Evolutionary conservation across 2,113 vertebrate genomes (phyloP).

Genomic region (Campylorhamphus procurvoides): DNA sequence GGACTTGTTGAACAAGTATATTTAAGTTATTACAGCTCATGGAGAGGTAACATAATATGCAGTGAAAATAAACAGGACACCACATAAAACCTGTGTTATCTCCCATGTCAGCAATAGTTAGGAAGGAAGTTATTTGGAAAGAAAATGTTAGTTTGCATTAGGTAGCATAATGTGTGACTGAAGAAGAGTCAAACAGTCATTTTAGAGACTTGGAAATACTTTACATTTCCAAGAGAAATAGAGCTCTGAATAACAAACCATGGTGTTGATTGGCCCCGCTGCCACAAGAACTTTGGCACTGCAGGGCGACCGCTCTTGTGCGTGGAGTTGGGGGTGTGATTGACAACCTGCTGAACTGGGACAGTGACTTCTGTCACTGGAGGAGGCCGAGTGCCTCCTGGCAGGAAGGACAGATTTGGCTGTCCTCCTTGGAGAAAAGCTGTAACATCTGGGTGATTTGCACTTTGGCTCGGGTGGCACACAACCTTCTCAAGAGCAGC

Average conservation of each 20-base stretch:
- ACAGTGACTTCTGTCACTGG: not conserved
- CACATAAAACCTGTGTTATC: conserved; percentile 17
- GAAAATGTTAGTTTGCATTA: conserved; percentile 46
- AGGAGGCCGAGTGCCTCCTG: not conserved
- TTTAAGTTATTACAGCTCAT: not conserved
- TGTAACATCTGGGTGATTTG: not conserved
- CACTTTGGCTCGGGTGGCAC: not conserved
- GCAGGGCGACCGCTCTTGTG: not conserved
- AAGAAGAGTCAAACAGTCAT: conserved; percentile 27
- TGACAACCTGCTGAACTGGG: not conserved
- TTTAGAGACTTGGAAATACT: conserved; percentile 7
- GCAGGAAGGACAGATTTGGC: not conserved
- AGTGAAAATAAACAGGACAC: conserved; percentile 54
- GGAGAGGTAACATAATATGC: conserved; percentile 25
- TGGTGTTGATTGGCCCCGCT: not conserved
- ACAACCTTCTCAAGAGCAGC: not conserved
- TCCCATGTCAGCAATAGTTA: conserved; percentile 26
- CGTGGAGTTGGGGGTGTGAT: not conserved
- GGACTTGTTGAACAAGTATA: conserved; percentile 11
- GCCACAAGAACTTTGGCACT: not conserved
- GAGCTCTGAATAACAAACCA: conserved; percentile 34
- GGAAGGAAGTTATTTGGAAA: conserved; percentile 49
- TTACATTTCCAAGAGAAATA: conserved; percentile 14
- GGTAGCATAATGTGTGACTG: not conserved
- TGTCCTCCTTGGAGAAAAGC: not conserved